These are phyloP conservation scores for Malthinus flaveolus DNA, from an alignment of 2,888 invertebrate genomes.

Conservation along the genomic window DNA sequence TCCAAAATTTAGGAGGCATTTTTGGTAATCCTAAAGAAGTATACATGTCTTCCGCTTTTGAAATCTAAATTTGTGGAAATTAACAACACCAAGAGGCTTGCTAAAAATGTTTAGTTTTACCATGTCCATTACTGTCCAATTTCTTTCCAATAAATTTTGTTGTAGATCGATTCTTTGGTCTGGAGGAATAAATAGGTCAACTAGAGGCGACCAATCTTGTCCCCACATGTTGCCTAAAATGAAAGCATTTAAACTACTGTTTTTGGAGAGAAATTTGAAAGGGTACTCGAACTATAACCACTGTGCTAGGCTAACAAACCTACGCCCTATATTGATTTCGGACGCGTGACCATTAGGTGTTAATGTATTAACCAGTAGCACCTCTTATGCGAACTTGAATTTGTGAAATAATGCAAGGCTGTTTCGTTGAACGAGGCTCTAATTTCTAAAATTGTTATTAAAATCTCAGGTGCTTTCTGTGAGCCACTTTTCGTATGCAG, in stretches of 20 bases:
- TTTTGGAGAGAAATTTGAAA: too few species aligned
- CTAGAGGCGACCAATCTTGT: slow-evolving; percentile 68
- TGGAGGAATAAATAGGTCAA: slow-evolving; percentile 60
- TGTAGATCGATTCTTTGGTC: slow-evolving; percentile 56
- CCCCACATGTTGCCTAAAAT: slow-evolving; percentile 69
- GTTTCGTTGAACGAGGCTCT: too few species aligned
- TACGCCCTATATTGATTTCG: too few species aligned
- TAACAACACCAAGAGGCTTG: neutral
- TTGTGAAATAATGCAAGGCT: too few species aligned
- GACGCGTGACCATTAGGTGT: too few species aligned
- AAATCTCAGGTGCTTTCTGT: too few species aligned
- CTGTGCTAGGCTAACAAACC: too few species aligned
- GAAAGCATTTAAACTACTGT: neutral
- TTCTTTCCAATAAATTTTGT: slow-evolving; percentile 56
- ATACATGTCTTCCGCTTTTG: slow-evolving; percentile 69
- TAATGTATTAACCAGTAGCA: too few species aligned
- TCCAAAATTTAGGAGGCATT: slow-evolving; percentile 68
- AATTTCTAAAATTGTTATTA: too few species aligned
- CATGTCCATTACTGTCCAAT: slow-evolving; percentile 65
- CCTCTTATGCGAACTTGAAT: too few species aligned
- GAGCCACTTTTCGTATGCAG: too few species aligned
- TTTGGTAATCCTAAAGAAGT: slow-evolving; percentile 64
- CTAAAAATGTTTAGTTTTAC: slow-evolving; percentile 44
- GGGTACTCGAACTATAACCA: too few species aligned
- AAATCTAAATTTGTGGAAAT: slow-evolving; percentile 48